Base-by-base conservation (phyloP, 1,140 invertebrate species). In the Octopus bimaculoides region DNA sequence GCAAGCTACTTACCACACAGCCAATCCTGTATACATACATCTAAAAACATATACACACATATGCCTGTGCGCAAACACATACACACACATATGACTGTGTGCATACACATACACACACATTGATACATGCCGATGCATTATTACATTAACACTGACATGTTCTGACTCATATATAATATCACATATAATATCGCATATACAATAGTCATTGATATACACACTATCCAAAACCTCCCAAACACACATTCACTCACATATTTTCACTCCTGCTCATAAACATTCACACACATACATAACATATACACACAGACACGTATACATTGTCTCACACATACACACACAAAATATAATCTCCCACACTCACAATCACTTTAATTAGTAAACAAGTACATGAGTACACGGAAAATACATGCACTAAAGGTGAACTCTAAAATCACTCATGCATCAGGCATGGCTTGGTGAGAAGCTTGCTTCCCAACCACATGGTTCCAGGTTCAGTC, bases 221-320 rank as follows among this genome's bases (percentile, higher is more conserved):
- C 26, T 17, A 41, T 4, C 5, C 14, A 14, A 52, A 41, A 41
- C 26, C 26, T 41, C 26, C 2, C 26, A 5, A 12, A 26, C n/a
- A 74, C 61, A 54, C 52, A 52, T 4, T 20, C 54, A 74, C 20
- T 14, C 41, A 26, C 8, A 8, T 4, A 79, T 5, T 78, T 4
- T 52, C 61, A 76, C 53, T n/a, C 78, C 14, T 52, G 71, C 61
- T 26, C 71, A 26, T 74, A 80, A 52, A 56, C 75, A 76, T 53
- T n/a, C 54, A 66, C 54, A 78, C 52, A 76, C 2, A 75, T 26
- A 53, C 20, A 76, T 54, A 76, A 77, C 54, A 69, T 73, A 66
- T 77, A 56, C 56, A 66, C 52, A 80, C 56, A 77, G 41, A 66
- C 69, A 71, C 5, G n/a, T 54, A 54, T 53, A 75, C 20, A 75